Conservation (phyloP, 2,888 invertebrate genomes). For the Cataglyphis cursor region DNA sequence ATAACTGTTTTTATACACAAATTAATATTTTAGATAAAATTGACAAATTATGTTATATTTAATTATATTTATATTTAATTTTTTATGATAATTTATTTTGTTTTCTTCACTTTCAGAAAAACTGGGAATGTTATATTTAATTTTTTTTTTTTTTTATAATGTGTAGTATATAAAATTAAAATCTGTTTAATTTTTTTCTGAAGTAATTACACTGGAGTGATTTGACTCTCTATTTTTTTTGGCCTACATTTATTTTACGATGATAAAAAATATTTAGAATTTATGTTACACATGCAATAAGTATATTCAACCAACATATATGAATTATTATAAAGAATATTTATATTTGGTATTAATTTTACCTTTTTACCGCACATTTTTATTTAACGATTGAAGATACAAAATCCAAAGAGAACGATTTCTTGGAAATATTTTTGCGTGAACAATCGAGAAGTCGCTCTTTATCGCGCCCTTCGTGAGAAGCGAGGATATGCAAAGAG, state of each 20-base stretch:
- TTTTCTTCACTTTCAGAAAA: too few species aligned
- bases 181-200: background rate
- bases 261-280: background rate
- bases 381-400: background rate
- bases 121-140: too few species aligned
- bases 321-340: background rate
- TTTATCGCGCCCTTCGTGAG: background rate
- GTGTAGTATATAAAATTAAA: background rate
- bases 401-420: slow-evolving; percentile 18
- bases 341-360: background rate
- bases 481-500: slow-evolving; percentile 66
- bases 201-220: background rate
- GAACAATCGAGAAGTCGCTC: slow-evolving; percentile 14
- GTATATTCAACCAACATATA: background rate
- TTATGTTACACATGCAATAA: background rate
- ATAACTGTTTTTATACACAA: too few species aligned
- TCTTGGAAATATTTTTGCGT: background rate
- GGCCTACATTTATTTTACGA: background rate
- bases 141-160: background rate
- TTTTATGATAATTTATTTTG: too few species aligned
- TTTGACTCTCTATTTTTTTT: background rate
- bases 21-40: background rate
- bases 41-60: background rate
- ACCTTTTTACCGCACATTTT: background rate
- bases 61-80: background rate